A percentile compares a stretch with the other conserved stretches of the same genome.
These are phyloP conservation scores for Mythimna albipuncta DNA, from an alignment of 2,888 invertebrate genomes.

Conservation along the genomic window DNA sequence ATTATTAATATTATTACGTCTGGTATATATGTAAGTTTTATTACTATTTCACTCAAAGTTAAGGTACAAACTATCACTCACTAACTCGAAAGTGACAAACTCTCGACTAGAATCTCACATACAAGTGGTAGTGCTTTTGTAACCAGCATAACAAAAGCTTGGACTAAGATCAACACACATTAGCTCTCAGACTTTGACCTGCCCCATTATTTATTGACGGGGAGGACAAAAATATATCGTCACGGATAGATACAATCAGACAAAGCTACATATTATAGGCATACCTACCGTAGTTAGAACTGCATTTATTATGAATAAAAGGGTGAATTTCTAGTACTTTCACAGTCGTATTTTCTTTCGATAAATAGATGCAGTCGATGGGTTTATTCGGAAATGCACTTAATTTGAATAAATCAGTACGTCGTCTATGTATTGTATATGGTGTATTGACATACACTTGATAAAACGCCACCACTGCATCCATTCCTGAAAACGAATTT, in stretches of 20 bases:
- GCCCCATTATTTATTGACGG: slow-evolving; percentile 85
- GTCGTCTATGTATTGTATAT: not conserved
- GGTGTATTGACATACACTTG: not conserved
- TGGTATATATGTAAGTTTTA: not conserved
- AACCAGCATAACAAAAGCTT: slow-evolving; percentile 75
- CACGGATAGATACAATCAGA: slow-evolving; percentile 69
- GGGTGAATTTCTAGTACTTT: slow-evolving; percentile 55
- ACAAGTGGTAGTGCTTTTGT: slow-evolving; percentile 67
- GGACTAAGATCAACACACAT: slow-evolving; percentile 86
- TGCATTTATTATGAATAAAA: slow-evolving; percentile 59
- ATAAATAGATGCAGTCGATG: slow-evolving; percentile 5
- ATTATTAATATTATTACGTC: too few species aligned
- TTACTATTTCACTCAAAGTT: slow-evolving; percentile 1
- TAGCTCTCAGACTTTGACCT: slow-evolving; percentile 84
- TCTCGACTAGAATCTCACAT: not conserved
- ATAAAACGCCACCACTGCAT: not conserved
- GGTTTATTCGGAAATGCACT: slow-evolving; percentile 10
- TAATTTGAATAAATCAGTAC: slow-evolving; percentile 6
- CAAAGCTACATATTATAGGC: slow-evolving; percentile 51
- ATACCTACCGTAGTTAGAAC: slow-evolving; percentile 30
- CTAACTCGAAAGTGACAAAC: slow-evolving; percentile 45
- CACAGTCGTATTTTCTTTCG: slow-evolving; percentile 28
- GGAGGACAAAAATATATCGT: slow-evolving; percentile 85
- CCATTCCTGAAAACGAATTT: not conserved
- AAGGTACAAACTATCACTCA: not conserved